Percentiles rank a stretch among this genome's conserved stretches.
These are phyloP conservation scores for Brachyhypopomus occidentalis DNA, from an alignment of 2,113 vertebrate genomes.

Conservation along the genomic window DNA sequence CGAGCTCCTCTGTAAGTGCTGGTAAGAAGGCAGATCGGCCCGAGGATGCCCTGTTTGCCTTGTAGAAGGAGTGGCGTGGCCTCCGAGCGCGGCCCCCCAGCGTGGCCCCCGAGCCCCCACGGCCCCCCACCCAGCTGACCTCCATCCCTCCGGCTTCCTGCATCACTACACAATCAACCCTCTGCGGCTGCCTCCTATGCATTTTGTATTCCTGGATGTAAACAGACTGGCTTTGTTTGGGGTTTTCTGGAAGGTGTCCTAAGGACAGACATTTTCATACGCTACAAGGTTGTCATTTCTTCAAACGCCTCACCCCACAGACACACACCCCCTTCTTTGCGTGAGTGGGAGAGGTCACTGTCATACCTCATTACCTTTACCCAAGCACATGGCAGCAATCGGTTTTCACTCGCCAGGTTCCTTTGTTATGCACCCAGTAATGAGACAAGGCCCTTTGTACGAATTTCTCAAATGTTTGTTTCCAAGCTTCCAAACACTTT, in stretches of 20 bases:
- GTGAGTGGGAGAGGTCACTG: conserved; percentile 22
- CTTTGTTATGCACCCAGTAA: conserved; percentile 24
- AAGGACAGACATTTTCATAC: conserved; percentile 43
- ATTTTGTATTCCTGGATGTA: conserved; percentile 23
- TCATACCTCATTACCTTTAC: conserved; percentile 26
- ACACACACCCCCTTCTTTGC: background rate
- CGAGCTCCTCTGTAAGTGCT: conserved; percentile 61
- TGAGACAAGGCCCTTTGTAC: background rate
- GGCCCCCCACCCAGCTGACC: conserved; percentile 4
- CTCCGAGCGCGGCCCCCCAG: conserved; percentile 2
- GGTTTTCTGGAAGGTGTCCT: background rate
- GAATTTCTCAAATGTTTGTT: background rate
- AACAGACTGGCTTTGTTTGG: conserved; percentile 14
- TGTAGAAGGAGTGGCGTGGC: conserved; percentile 73
- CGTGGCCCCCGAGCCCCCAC: background rate
- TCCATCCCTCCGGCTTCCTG: conserved; percentile 40
- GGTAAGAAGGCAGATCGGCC: conserved; percentile 85
- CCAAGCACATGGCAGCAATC: conserved; percentile 12
- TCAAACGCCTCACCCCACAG: background rate
- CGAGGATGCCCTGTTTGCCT: conserved; percentile 87
- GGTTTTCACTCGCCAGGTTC: background rate
- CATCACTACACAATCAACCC: conserved; percentile 46
- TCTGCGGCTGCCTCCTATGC: conserved; percentile 32
- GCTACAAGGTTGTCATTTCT: conserved; percentile 26
- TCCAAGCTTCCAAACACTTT: conserved; percentile 4